These are phyloP conservation scores for Hirudinaria manillensis DNA, from an alignment of 2,888 invertebrate genomes.

Conservation along the genomic window DNA sequence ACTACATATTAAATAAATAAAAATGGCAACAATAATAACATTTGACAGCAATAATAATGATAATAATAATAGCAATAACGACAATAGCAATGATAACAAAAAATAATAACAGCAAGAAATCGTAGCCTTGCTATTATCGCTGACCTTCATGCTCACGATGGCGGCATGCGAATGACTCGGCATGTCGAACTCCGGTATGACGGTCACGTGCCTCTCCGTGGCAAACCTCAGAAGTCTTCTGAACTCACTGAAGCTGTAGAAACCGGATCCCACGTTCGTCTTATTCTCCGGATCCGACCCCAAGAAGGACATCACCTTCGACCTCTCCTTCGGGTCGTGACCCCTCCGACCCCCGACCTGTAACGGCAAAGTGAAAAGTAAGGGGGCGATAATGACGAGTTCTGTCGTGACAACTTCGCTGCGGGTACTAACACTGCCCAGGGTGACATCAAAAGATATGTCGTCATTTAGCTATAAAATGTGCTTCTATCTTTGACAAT, in stretches of 20 bases:
- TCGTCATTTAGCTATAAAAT: no score
- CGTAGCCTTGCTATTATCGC: no score
- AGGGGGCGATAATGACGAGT: neutral
- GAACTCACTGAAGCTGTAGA: constrained; percentile 42
- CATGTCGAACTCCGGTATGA: constrained; percentile 50
- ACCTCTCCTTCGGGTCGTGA: constrained; percentile 40
- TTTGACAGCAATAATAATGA: neutral
- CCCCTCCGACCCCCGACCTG: constrained; percentile 40
- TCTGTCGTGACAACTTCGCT: no score
- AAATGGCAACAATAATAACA: neutral
- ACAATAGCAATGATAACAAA: neutral
- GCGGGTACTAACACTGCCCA: no score
- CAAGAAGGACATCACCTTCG: constrained; percentile 41
- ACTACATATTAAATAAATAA: neutral
- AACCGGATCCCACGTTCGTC: constrained; percentile 36
- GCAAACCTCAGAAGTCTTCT: constrained; percentile 47
- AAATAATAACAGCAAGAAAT: no score
- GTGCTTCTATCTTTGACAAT: no score
- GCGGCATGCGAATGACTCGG: constrained; percentile 49
- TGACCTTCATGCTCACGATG: constrained; percentile 44
- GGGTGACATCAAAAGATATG: no score
- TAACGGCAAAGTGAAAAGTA: neutral
- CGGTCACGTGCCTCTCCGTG: constrained; percentile 42
- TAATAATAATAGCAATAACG: neutral
- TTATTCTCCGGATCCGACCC: constrained; percentile 42